Evolutionary conservation across 1,140 invertebrate genomes (phyloP).

Genomic region (Diachasma alloeum): DNA sequence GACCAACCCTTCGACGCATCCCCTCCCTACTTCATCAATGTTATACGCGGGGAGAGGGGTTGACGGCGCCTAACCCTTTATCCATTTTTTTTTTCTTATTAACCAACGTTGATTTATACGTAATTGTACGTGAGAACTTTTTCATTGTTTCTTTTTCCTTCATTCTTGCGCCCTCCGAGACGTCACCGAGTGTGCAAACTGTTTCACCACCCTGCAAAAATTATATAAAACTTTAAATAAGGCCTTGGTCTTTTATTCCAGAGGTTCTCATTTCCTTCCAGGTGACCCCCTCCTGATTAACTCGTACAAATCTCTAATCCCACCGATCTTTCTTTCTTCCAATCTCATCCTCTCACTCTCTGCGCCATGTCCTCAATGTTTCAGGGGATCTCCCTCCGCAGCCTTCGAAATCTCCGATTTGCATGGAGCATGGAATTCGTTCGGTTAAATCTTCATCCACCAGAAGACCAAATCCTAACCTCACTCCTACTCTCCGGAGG

Average conservation of each 20-base stretch:
- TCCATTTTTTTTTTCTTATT: slow-evolving; percentile 52
- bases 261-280: slow-evolving; percentile 46
- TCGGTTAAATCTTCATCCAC: slow-evolving; percentile 45
- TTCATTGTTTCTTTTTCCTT: slow-evolving; percentile 49
- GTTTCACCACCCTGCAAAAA: no score
- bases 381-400: neutral
- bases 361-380: neutral
- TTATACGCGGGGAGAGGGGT: neutral
- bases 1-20: slow-evolving; percentile 47
- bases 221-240: neutral
- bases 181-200: neutral
- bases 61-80: slow-evolving; percentile 47
- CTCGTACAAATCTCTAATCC: slow-evolving; percentile 42
- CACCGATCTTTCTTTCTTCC: neutral
- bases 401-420: slow-evolving; percentile 43
- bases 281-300: slow-evolving; percentile 48
- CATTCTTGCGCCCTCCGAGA: neutral
- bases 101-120: slow-evolving; percentile 58
- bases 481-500: slow-evolving; percentile 25
- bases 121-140: slow-evolving; percentile 54
- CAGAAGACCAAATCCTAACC: slow-evolving; percentile 10
- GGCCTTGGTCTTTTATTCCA: slow-evolving; percentile 1
- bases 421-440: slow-evolving; percentile 56
- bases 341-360: neutral
- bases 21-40: slow-evolving; percentile 18